Evolutionary conservation across 2,888 invertebrate species (phyloP), one percentile per base, ranked within the genome.

Genomic region (Erannis defoliaria): DNA sequence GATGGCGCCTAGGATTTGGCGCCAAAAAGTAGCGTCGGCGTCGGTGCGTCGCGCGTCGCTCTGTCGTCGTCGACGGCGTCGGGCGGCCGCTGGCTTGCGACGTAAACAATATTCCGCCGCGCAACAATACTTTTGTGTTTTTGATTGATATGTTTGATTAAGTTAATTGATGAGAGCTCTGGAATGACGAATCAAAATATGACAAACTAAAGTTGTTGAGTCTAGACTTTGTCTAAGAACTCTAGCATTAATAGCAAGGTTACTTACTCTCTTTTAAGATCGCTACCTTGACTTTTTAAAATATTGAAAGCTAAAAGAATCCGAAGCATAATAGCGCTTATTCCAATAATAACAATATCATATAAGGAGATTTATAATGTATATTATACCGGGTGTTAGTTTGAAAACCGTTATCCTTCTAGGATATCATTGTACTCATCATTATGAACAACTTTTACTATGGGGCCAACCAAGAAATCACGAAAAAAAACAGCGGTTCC

Each of bases 11-110:
- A 37, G 66, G 80, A 81, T 82, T 86, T 82, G 86, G 86, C 86
- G 88, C 87, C 88, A 82, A 85, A 81, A 81, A 72, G 78, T 78
- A 80, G 79, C 80, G 82, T 81, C 80, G 73, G 68, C 66, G 82
- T 81, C 80, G 73, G 68, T 67, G n/a, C n/a, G n/a, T n/a, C n/a
- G n/a, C n/a, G 61, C 77, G 80, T 65, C 75, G 74, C 71, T 67
- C 71, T 73, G 76, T 70, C 72, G 77, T 66, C 72, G 70, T 64
- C 66, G 43, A 55, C 55, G 68, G 68, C 63, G 70, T 66, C 65
- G 48, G 53, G 46, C 59, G 59, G 63, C 62, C 58, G 61, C n/a
- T n/a, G 55, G 43, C 53, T 35, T 38, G 59, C 62, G 76, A 76
- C 77, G 78, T 76, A 77, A 80, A 80, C 80, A 78, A 73, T 60